These are phyloP conservation scores for Galerucella pusilla DNA, from an alignment of 2,888 invertebrate species.

Conservation along the genomic window DNA sequence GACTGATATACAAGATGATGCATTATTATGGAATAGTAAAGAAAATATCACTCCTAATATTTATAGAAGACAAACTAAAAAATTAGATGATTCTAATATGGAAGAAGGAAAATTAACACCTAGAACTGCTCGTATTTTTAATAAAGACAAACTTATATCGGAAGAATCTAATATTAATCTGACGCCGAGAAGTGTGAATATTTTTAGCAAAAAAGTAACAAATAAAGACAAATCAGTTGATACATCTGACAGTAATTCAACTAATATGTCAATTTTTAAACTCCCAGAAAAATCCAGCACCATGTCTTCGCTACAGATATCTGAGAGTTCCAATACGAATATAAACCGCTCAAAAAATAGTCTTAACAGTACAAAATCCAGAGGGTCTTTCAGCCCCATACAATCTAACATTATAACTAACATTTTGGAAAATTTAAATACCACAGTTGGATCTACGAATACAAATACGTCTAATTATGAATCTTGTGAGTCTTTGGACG, in stretches of 20 bases:
- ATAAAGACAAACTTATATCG: not conserved
- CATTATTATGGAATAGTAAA: not conserved
- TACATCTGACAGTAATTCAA: too few species aligned
- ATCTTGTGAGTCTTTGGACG: too few species aligned
- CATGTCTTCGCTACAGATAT: constrained; percentile 32
- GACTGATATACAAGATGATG: not conserved
- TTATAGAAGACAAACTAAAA: constrained; percentile 9
- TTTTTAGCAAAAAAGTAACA: constrained; percentile 30
- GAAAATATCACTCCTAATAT: constrained; percentile 24
- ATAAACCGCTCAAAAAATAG: not conserved
- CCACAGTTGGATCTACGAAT: too few species aligned
- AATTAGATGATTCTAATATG: not conserved
- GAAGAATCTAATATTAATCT: not conserved
- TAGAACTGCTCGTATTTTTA: not conserved
- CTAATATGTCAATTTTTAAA: too few species aligned
- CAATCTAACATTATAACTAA: constrained; percentile 25
- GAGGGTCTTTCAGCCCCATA: constrained; percentile 31
- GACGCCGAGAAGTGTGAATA: not conserved
- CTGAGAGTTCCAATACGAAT: not conserved
- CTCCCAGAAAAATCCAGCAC: constrained; percentile 27
- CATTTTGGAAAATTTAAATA: constrained; percentile 16
- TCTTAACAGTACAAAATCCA: not conserved
- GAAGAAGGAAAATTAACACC: not conserved
- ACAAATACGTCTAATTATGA: too few species aligned
- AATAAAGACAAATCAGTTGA: constrained; percentile 13